Evolutionary conservation across 1,140 invertebrate genomes (phyloP).

Genomic region (Doryteuthis pealeii): DNA sequence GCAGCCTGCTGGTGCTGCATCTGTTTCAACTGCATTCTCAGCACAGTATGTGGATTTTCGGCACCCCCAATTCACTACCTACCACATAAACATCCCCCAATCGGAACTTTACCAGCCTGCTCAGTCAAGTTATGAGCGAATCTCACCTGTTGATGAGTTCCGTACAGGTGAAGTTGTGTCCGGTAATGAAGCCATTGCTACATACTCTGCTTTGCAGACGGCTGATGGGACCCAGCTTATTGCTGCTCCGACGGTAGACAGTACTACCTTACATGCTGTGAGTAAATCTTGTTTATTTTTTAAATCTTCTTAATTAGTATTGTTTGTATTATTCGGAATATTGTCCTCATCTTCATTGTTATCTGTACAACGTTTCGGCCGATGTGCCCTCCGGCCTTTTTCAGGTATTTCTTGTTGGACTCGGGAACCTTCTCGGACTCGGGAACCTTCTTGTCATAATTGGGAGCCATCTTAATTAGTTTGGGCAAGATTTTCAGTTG

Average conservation of each 20-base stretch:
- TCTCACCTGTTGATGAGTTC: constrained; percentile 37
- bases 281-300: constrained; percentile 10
- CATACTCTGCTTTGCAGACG: constrained; percentile 33
- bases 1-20: too few relatives aligned
- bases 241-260: constrained; percentile 37
- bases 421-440: too few relatives aligned
- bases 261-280: constrained; percentile 35
- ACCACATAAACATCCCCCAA: constrained; percentile 18
- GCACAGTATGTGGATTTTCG: constrained; percentile 18
- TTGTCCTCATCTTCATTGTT: too few relatives aligned
- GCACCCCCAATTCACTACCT: constrained; percentile 19
- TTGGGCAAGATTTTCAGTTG: too few relatives aligned
- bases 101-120: constrained; percentile 33
- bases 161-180: constrained; percentile 23
- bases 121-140: constrained; percentile 38
- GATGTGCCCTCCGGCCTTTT: too few relatives aligned
- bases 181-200: constrained; percentile 38
- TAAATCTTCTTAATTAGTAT: not conserved
- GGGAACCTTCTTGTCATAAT: too few relatives aligned
- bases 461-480: too few relatives aligned
- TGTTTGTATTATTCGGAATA: too few relatives aligned
- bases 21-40: not conserved
- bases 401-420: too few relatives aligned
- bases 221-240: constrained; percentile 32
- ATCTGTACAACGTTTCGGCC: too few relatives aligned